Evolutionary conservation across 2,797 vertebrate genomes (phyloP).

Genomic region (Paramormyrops hopkinsi): DNA sequence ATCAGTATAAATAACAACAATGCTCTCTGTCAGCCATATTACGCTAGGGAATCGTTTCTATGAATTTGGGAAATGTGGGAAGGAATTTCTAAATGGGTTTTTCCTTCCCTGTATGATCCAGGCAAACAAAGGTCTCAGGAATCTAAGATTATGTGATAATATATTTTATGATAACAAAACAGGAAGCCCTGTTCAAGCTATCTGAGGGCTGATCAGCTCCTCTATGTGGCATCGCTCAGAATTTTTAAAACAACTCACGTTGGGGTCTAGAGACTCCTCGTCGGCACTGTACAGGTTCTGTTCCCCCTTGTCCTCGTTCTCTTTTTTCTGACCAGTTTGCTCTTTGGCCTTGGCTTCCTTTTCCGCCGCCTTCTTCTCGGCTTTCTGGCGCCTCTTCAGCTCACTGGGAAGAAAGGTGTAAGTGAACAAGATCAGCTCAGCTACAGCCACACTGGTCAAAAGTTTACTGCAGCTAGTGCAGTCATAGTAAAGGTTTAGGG

Average conservation of each 20-base stretch:
- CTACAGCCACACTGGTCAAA: not conserved
- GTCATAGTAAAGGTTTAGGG: not conserved
- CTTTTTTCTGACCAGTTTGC: constrained; percentile 59
- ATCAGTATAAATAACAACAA: not conserved
- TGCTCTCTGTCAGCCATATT: not conserved
- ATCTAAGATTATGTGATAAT: not conserved
- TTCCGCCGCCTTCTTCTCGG: constrained; percentile 84
- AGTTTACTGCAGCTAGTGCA: constrained; percentile 6
- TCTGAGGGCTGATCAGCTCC: not conserved
- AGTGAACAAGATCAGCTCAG: not conserved
- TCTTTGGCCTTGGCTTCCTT: constrained; percentile 77
- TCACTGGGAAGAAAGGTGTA: constrained; percentile 63
- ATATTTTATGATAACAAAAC: not conserved
- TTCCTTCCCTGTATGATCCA: not conserved
- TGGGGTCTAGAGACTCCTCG: constrained; percentile 88
- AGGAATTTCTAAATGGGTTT: not conserved
- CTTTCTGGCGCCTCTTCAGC: constrained; percentile 87
- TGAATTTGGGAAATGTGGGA: not conserved
- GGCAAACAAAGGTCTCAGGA: not conserved
- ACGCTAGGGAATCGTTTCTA: not conserved
- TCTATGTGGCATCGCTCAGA: not conserved
- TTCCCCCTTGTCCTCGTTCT: constrained; percentile 60
- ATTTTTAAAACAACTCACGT: constrained; percentile 60
- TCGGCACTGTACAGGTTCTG: constrained; percentile 51
- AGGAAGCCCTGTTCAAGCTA: not conserved